phyloP scores from a whole-genome alignment of 2,888 invertebrate genomes.

The Caenorhabditis auriculariae region DNA sequence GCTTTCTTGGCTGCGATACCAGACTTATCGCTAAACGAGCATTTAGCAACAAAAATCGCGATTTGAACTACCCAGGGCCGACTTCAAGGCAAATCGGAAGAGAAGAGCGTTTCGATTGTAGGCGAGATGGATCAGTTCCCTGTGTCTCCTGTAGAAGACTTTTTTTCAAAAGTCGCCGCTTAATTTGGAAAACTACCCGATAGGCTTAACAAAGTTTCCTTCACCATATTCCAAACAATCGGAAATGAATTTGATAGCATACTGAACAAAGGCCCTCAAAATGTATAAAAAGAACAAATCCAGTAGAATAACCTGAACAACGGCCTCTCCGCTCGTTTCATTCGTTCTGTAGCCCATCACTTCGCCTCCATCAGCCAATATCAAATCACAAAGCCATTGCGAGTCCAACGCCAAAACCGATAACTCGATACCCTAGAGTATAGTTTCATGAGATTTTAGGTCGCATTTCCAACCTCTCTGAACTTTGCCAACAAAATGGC shows the following conservation, averaged over 20 bases:
- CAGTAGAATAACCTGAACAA: constrained; percentile 7
- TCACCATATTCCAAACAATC: constrained; percentile 6
- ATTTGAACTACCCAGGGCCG: constrained; percentile 39
- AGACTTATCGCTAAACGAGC: constrained; percentile 31
- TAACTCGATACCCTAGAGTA: constrained; percentile 9
- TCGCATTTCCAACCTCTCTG: constrained; percentile 9
- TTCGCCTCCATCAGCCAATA: constrained; percentile 31
- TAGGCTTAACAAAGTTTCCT: constrained; percentile 7
- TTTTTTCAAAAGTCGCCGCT: too few species aligned
- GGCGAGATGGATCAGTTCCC: constrained; percentile 42
- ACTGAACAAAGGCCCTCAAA: too few species aligned
- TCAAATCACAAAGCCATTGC: constrained; percentile 35
- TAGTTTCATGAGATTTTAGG: neutral
- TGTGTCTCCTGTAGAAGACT: constrained; percentile 18
- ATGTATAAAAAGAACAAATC: too few species aligned
- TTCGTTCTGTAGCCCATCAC: constrained; percentile 28
- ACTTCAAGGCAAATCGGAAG: constrained; percentile 39
- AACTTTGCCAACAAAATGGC: constrained; percentile 47
- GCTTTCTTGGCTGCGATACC: constrained; percentile 10
- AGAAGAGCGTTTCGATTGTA: constrained; percentile 53
- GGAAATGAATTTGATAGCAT: constrained; percentile 6
- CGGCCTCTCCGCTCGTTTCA: constrained; percentile 9
- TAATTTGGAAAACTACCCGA: too few species aligned
- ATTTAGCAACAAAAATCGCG: neutral
- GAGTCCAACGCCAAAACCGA: constrained; percentile 25